Percentiles rank a stretch among this genome's conserved stretches.
Conservation (phyloP, 2,113 vertebrate genomes). For the Lycocorax pyrrhopterus region DNA sequence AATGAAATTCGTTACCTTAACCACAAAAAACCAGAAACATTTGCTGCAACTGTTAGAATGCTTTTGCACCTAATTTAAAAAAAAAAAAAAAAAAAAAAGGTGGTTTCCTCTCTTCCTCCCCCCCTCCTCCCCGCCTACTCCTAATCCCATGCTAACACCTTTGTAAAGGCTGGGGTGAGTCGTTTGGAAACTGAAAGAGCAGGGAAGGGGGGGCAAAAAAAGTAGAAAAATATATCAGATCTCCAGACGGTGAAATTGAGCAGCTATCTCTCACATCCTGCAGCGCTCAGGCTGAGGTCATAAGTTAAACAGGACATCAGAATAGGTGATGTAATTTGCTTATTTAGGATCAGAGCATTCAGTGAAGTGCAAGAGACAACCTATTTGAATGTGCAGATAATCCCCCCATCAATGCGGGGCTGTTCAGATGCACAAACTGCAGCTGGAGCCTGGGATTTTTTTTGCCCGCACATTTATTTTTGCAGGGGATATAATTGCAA, state of each 20-base stretch:
- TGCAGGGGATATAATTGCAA: neutral
- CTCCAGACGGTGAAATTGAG: conserved; percentile 49
- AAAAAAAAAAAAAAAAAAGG: neutral
- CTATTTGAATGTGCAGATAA: conserved; percentile 19
- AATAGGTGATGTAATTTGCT: conserved; percentile 61
- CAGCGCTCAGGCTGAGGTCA: conserved; percentile 40
- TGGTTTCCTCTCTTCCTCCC: conserved; percentile 18
- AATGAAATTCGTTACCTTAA: conserved; percentile 53
- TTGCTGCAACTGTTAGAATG: conserved; percentile 47
- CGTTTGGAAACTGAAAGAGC: conserved; percentile 2
- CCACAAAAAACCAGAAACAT: conserved; percentile 40
- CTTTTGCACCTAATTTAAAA: conserved; percentile 25
- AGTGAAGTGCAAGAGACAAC: conserved; percentile 30
- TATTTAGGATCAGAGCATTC: conserved; percentile 50
- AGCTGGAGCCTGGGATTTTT: neutral
- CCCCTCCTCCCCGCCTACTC: neutral
- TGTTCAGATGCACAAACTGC: conserved; percentile 7
- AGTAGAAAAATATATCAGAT: neutral
- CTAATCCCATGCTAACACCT: conserved; percentile 47
- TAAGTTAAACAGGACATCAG: conserved; percentile 62
- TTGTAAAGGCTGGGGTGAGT: neutral
- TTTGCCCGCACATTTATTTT: neutral
- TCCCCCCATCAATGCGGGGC: neutral
- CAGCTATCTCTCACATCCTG: conserved; percentile 50
- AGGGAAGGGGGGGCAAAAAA: neutral